Percentiles rank a stretch among this genome's conserved stretches.
phyloP scores from a whole-genome alignment of 2,113 vertebrate genomes.

The Tenebrosternarchus preto region DNA sequence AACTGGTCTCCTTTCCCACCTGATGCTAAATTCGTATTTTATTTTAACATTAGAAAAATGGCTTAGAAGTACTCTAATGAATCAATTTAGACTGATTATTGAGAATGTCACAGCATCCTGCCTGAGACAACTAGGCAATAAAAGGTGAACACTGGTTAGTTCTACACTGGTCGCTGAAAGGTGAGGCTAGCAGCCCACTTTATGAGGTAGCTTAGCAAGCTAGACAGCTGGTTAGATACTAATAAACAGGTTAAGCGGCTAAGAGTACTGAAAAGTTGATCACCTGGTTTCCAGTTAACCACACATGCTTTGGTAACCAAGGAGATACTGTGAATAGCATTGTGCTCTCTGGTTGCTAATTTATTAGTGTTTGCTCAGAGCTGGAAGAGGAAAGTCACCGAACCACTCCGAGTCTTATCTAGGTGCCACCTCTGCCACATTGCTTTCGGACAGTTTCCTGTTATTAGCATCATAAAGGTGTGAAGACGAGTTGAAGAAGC shows the following conservation, averaged over 20 bases:
- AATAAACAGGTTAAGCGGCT: slow-evolving; percentile 30
- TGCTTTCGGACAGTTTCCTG: slow-evolving; percentile 14
- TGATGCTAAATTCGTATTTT: neutral
- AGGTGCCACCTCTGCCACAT: neutral
- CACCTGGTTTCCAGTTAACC: neutral
- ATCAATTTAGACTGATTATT: neutral
- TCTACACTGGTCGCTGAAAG: slow-evolving; percentile 19
- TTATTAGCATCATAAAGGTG: neutral
- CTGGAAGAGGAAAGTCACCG: neutral
- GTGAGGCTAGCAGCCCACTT: slow-evolving; percentile 32
- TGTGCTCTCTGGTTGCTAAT: slow-evolving; percentile 45
- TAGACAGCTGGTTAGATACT: slow-evolving; percentile 35
- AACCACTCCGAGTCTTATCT: neutral
- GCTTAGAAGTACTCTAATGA: slow-evolving; percentile 41
- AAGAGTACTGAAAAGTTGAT: slow-evolving; percentile 2
- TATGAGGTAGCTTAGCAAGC: slow-evolving; percentile 53
- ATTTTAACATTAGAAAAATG: neutral
- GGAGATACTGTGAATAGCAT: slow-evolving; percentile 3
- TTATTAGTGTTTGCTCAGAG: slow-evolving; percentile 18
- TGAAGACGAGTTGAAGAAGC: slow-evolving; percentile 50
- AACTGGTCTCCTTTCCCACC: slow-evolving; percentile 31
- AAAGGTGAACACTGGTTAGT: neutral
- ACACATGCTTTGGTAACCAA: slow-evolving; percentile 41
- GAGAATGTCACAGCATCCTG: neutral
- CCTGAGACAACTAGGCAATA: slow-evolving; percentile 1